A percentile compares a stretch with the other conserved stretches of the same genome.
Conservation (phyloP, 2,888 invertebrate species). For the Papilio protenor region DNA sequence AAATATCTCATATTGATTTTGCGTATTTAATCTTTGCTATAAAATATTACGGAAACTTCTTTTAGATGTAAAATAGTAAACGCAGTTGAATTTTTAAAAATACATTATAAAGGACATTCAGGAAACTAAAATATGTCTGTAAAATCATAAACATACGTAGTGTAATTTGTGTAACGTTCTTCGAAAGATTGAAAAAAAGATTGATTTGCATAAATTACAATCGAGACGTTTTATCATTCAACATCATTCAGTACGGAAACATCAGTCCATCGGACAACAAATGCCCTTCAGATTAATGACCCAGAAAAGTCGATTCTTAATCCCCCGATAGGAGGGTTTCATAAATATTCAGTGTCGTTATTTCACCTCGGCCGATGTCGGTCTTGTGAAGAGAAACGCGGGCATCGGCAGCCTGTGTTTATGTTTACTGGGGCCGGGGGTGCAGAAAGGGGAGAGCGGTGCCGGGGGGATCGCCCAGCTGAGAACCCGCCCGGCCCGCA, state of each 20-base stretch:
- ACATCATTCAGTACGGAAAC: conserved; percentile 25
- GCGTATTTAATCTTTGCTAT: too few relatives aligned
- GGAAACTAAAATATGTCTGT: background rate
- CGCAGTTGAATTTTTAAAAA: too few relatives aligned
- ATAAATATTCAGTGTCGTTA: conserved; percentile 82
- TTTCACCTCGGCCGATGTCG: conserved; percentile 80
- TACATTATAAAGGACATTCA: too few relatives aligned
- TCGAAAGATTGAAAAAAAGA: background rate
- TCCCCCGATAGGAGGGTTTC: conserved; percentile 74
- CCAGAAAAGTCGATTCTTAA: conserved; percentile 79
- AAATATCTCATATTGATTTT: too few relatives aligned
- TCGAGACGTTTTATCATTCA: conserved; percentile 24
- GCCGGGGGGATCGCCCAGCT: conserved; percentile 74
- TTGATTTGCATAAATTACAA: conserved; percentile 4
- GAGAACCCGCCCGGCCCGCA: conserved; percentile 58
- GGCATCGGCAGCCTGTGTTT: conserved; percentile 43
- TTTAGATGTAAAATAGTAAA: too few relatives aligned
- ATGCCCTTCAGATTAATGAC: conserved; percentile 69
- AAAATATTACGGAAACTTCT: too few relatives aligned
- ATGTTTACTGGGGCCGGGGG: conserved; percentile 55
- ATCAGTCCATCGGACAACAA: conserved; percentile 53
- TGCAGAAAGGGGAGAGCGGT: conserved; percentile 63
- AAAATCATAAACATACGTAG: background rate
- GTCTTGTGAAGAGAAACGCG: conserved; percentile 62
- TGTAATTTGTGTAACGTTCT: background rate